Evolutionary conservation across 2,888 invertebrate genomes (phyloP), one percentile per base, ranked within the genome.

Genomic region (Palloptera scutellata): DNA sequence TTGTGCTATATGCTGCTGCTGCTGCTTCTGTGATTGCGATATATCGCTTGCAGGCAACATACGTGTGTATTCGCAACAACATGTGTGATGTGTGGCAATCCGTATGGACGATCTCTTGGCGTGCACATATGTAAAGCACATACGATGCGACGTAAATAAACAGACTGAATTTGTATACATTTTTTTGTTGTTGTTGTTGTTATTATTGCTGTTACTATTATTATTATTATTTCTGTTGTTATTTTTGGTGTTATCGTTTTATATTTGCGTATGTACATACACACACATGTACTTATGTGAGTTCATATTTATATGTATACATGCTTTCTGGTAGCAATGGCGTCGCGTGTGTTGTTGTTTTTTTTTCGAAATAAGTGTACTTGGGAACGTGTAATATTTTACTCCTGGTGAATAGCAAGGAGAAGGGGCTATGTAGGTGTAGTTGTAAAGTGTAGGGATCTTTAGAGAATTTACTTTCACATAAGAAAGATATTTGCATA

Each of bases 11-110:
- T 66, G 61, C 61, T 61, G 60, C 61, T 61, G 42, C 54, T 63
- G 54, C 41, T 64, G 71, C 60, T 60, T 67, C 72, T 73, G 69
- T 63, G 58, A 57, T 67, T 68, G 66, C 79, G 80, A 81, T 83
- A 82, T 81, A 83, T 82, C 80, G 79, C 81, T 80, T 81, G 81
- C 80, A 80, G 83, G 83, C 80, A 83, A 82, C 82, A 80, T 79
- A 81, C 81, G 79, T 75, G 80, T 83, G 78, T 78, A 81, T 82
- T 79, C 77, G 78, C 51, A n/a, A 80, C 78, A 83, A 82, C 83
- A 83, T 84, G 84, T 84, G 83, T 83, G 85, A 84, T 83, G 78
- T 84, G 83, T 83, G 85, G 80, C 81, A 81, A 80, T 83, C 84
- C 84, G 83, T 84, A 84, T 85, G 84, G 84, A 84, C 77, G 79